Evolutionary conservation across 2,888 invertebrate species (phyloP).

Genomic region (Helobdella robusta): DNA sequence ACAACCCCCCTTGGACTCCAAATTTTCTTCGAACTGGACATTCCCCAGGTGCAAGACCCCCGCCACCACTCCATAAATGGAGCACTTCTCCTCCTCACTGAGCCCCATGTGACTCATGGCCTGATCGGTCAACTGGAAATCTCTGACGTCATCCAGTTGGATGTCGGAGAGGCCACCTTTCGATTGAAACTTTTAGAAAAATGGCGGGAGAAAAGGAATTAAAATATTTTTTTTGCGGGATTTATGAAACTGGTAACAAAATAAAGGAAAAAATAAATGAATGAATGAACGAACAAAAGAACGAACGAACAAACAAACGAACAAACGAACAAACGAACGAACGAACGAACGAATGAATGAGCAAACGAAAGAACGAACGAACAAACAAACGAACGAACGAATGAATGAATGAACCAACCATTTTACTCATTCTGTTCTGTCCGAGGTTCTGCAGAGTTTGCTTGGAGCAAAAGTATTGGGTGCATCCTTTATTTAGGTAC

Average conservation of each 20-base stretch:
- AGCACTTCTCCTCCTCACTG: slow-evolving; percentile 61
- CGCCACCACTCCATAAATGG: slow-evolving; percentile 79
- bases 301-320: no score
- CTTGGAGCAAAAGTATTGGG: slow-evolving; percentile 73
- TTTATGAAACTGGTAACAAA: no score
- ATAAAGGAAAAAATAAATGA: no score
- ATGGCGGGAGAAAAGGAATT: no score
- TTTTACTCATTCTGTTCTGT: slow-evolving; percentile 47
- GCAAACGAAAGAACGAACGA: no score
- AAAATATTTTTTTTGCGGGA: no score
- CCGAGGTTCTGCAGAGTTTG: slow-evolving; percentile 59
- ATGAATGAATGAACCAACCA: slow-evolving; percentile 38
- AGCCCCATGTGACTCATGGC: slow-evolving; percentile 68
- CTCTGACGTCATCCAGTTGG: slow-evolving; percentile 79
- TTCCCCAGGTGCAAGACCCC: slow-evolving; percentile 91
- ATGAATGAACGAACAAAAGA: no score
- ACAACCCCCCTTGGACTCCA: slow-evolving; percentile 26
- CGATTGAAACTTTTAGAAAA: slow-evolving; percentile 40
- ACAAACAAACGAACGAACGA: background rate
- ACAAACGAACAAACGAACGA: no score
- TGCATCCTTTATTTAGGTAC: slow-evolving; percentile 80
- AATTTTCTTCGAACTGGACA: slow-evolving; percentile 74
- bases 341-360: no score
- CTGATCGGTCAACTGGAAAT: slow-evolving; percentile 73
- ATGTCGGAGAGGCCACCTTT: slow-evolving; percentile 72